Base-by-base conservation (phyloP, 2,113 vertebrate genomes). In the Cottus gobio region DNA sequence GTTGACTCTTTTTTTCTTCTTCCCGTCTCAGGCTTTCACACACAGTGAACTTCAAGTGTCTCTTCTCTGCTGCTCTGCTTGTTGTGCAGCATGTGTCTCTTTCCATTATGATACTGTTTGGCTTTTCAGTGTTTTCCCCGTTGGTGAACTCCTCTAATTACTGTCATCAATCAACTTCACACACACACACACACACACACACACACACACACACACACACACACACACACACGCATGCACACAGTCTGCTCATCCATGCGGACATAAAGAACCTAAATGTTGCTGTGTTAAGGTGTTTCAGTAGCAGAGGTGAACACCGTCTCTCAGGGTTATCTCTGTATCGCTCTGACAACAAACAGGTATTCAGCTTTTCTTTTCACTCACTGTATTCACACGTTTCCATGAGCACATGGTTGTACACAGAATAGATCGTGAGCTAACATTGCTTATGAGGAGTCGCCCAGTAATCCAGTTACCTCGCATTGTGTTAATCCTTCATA, bases 101-200 rank as follows among this genome's bases (percentile, higher is more conserved):
- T 39, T 82, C 34, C 48, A 74, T 58, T 75, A 44, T 44, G 36
- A 72, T 57, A 22, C 30, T 58, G 78, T 86, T 87, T 85, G 67
- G 66, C 73, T 77, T 85, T 46, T 58, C 73, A 31, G 18, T 63
- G 46, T 77, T 69, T 80, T 44, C 42, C 66, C 76, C 76, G 30
- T 26, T 44, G 73, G 39, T 73, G 77, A 86, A 79, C 75, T 76
- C 65, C 52, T 69, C 77, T 87, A 89, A 93, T 93, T 84, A 78
- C 73, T 22, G 16, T 31, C 80, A 92, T 92, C 66, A 56, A 82
- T 92, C 89, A 91, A 58, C 36, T 58, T 69, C 42, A 72, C 7
- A 64, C 28, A 22, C 62, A 44, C 39, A 42, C 11, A 42, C 39
- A 42, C 7, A 26, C 13, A 44, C 44, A 44, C 52, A 50, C 52